Base-by-base conservation (phyloP, 2,797 vertebrate species). In the Mionectes olivaceus region DNA sequence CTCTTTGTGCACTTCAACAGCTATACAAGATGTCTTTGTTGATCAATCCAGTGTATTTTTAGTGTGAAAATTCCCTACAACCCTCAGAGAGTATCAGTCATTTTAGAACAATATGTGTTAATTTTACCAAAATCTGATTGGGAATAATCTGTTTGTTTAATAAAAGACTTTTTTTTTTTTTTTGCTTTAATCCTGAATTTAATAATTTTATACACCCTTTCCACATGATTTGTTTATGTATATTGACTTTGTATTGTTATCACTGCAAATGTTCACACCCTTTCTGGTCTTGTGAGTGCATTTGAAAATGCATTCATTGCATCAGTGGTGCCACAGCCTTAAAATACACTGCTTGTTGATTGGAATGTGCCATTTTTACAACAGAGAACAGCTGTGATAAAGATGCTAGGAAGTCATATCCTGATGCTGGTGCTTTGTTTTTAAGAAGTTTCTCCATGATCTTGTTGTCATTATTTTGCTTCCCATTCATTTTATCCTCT, bases 311-410 rank as follows among this genome's bases (percentile, higher is more conserved):
- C 70, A 55, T 39, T 30, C 27, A 67, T 85, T 39, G 12, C 50
- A 67, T 25, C 52, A 76, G 49, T 74, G 47, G 15, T 81, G 52
- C 11, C 65, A 49, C 17, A 71, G 18, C 11, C 32, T 59, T 80
- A 39, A 89, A 88, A 82, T 33, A 12, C 19, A 81, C 5, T 57
- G 95, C 61, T 56, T 84, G 70, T 73, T 47, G 12, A 49, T 37
- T 89, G 84, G 33, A 76, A 17, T 32, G 71, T 77, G 44, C 52
- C 80, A 59, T 46, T 44, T 93, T 95, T 95, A 74, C 25, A 94
- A 27, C 8, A 30, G 35, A 82, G 43, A 27, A 57, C 67, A 77
- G 35, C 9, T 47, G 82, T 76, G 53, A 80, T 32, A 87, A 85
- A 77, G 41, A 70, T 56, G 43, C 15, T 93, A 67, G 74, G 33